Conservation (phyloP, 92 coral and sea anemone species). For the Porites lobata region DNA sequence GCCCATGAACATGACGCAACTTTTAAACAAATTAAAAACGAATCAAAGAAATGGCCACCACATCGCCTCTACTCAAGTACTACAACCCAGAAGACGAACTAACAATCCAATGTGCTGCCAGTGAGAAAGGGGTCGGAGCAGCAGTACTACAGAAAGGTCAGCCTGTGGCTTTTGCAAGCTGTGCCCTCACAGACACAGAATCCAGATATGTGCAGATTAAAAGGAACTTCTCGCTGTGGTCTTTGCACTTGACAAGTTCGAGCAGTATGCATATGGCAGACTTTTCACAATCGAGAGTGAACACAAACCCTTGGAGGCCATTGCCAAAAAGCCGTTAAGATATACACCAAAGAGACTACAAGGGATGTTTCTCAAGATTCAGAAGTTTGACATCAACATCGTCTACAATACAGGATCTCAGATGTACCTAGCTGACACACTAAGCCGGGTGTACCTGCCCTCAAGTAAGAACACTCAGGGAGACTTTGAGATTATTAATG, state of each 20-base stretch:
- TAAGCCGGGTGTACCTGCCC: conserved; percentile 50
- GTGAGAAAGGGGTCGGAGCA: conserved; percentile 60
- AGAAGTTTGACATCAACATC: conserved; percentile 44
- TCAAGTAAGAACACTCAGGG: conserved; percentile 48
- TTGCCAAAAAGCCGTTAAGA: conserved; percentile 63
- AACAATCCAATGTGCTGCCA: conserved; percentile 68
- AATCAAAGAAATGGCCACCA: conserved; percentile 50
- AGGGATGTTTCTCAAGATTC: conserved; percentile 70
- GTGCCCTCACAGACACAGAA: conserved; percentile 62
- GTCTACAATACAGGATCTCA: conserved; percentile 51
- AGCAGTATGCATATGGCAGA: conserved; percentile 65
- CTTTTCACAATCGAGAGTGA: conserved; percentile 53
- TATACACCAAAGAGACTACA: conserved; percentile 71
- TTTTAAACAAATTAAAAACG: not conserved
- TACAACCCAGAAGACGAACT: conserved; percentile 63
- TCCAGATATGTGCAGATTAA: conserved; percentile 50
- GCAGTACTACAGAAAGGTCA: conserved; percentile 62
- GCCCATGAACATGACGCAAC: conserved; percentile 48
- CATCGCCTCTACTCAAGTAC: conserved; percentile 57
- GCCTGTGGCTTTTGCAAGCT: conserved; percentile 66
- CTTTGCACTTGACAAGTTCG: conserved; percentile 55
- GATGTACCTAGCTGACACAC: conserved; percentile 64
- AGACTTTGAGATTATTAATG: conserved; percentile 59
- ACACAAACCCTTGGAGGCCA: conserved; percentile 68
- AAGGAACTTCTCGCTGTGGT: conserved; percentile 65